Percentiles rank a stretch among this genome's conserved stretches.
Evolutionary conservation across 2,888 invertebrate genomes (phyloP).

Genomic region (Hyposoter didymator): DNA sequence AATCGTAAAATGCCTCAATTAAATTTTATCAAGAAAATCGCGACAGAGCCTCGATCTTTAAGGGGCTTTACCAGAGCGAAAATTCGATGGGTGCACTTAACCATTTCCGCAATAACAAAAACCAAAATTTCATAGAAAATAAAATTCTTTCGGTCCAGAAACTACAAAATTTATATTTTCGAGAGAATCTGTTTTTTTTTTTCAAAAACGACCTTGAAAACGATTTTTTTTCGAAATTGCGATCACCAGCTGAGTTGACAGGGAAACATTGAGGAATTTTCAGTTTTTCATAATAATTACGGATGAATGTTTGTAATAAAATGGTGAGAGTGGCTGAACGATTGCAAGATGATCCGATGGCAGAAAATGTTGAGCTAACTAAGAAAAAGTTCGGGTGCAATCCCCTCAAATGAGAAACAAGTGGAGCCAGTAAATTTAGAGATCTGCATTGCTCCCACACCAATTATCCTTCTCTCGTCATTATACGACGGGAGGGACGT

Average conservation of each 20-base stretch:
- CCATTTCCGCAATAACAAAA: too few species aligned
- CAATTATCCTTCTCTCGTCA: constrained; percentile 24
- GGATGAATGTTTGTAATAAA: background rate
- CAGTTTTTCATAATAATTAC: background rate
- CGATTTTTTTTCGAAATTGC: too few species aligned
- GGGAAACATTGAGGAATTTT: background rate
- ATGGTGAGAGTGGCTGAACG: background rate
- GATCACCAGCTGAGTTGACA: too few species aligned
- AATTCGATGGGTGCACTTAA: too few species aligned
- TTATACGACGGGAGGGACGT: constrained; percentile 47
- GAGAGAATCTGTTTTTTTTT: too few species aligned
- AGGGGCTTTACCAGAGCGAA: too few species aligned
- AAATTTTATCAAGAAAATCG: too few species aligned
- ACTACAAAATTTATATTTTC: too few species aligned
- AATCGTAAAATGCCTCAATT: background rate
- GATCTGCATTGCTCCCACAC: constrained; percentile 17
- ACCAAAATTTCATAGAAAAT: too few species aligned
- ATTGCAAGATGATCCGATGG: background rate
- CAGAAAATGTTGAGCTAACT: background rate
- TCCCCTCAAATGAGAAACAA: background rate
- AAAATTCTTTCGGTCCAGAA: too few species aligned
- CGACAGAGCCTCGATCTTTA: too few species aligned
- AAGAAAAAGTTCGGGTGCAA: background rate
- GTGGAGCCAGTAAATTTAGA: background rate
- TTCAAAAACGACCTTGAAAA: too few species aligned